Base-by-base conservation (phyloP, 2,797 vertebrate genomes). In the Smutsia temminckii region DNA sequence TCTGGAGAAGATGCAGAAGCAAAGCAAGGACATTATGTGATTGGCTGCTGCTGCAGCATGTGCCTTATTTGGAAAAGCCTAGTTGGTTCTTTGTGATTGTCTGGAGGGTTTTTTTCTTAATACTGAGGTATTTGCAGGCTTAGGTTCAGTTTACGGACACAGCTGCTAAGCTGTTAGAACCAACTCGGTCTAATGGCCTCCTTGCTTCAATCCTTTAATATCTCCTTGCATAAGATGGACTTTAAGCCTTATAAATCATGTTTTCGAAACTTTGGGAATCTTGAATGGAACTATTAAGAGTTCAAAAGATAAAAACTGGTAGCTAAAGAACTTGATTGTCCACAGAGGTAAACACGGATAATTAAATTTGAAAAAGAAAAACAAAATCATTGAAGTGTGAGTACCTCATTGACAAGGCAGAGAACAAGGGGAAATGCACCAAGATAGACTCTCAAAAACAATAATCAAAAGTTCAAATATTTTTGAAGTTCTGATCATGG, bases 401-500 rank as follows among this genome's bases (percentile, higher is more conserved):
- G 72, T 69, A 10, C 20, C 53, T 21, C 64, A 85, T 49, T 40
- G 53, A 95, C 7, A 93, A 37, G 72, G 29, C 1, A 93, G 57
- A 95, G n/a, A 91, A 46, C 6, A 64, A 29, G 42, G 40, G 0
- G 6, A 46, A 78, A 6, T 11, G 8, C 4, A 20, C 13, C 11
- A 95, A 94, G 29, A 95, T 49, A 79, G n/a, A 95, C 29, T 23
- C 32, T 55, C 71, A 49, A 68, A 96, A 95, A 96, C 32, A 95
- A 88, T 3, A 12, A 61, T 0, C 53, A 93, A 68, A 27, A 9
- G 0, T 79, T 37, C 77, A 90, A 93, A 95, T 91, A 29, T 5
- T 57, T 88, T 61, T 94, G 68, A 75, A 5, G 12, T 97, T 63
- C 96, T 94, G 53, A 97, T 96, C 69, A 95, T 14, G 71, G 95